phyloP scores from a whole-genome alignment of 1,140 invertebrate genomes.

The Magallana angulata region DNA sequence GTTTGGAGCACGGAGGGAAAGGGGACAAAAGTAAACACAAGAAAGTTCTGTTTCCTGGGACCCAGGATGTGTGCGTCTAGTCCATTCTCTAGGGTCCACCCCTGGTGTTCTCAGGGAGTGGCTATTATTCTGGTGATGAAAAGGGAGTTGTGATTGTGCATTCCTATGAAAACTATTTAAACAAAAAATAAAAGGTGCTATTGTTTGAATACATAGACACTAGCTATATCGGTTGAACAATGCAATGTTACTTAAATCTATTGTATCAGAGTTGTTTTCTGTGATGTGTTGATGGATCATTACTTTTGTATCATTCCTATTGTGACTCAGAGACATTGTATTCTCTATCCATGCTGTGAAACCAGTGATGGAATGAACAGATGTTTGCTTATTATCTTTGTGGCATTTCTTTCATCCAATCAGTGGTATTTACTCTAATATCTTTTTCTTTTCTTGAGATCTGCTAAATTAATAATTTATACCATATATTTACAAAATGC shows the following conservation, averaged over 20 bases:
- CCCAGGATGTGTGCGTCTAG: conserved; percentile 69
- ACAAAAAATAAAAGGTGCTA: conserved; percentile 4
- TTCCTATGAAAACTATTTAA: background rate
- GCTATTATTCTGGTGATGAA: conserved; percentile 9
- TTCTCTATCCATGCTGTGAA: too few species aligned
- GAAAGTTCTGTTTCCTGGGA: conserved; percentile 64
- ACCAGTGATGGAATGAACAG: too few species aligned
- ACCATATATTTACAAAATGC: too few species aligned
- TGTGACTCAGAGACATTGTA: too few species aligned
- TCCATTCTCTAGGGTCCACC: background rate
- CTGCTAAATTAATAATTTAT: too few species aligned
- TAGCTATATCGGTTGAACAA: conserved; percentile 6
- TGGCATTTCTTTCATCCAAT: too few species aligned
- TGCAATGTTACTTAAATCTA: conserved; percentile 13
- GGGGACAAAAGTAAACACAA: conserved; percentile 73
- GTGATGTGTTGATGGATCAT: too few species aligned
- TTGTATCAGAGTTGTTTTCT: background rate
- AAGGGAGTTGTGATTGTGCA: background rate
- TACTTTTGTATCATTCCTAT: too few species aligned
- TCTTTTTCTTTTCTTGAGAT: too few species aligned
- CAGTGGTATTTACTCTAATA: too few species aligned
- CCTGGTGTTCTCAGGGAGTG: background rate
- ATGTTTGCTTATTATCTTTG: too few species aligned
- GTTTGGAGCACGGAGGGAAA: conserved; percentile 71
- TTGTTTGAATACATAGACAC: background rate